These are phyloP conservation scores for Epinephelus fuscoguttatus DNA, from an alignment of 2,113 vertebrate genomes.

Conservation along the genomic window DNA sequence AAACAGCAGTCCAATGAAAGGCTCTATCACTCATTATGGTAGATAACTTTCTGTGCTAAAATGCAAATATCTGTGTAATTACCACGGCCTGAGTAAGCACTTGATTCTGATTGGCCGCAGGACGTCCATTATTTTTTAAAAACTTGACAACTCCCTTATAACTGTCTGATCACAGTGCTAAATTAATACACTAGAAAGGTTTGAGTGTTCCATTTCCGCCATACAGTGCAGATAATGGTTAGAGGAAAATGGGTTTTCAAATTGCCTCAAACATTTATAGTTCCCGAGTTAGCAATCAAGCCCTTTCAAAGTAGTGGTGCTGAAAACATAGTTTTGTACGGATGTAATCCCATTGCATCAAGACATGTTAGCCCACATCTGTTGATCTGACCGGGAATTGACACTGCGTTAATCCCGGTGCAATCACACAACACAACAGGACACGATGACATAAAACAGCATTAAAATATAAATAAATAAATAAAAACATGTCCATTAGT, in stretches of 20 bases:
- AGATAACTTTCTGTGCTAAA: constrained; percentile 64
- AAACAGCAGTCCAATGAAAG: constrained; percentile 58
- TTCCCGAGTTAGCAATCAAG: constrained; percentile 65
- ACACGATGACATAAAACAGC: not conserved
- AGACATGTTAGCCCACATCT: constrained; percentile 37
- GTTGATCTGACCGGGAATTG: not conserved
- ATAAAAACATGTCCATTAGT: not conserved
- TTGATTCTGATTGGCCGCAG: constrained; percentile 64
- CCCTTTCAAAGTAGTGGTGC: constrained; percentile 48
- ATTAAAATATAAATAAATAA: not conserved
- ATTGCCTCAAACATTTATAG: constrained; percentile 74
- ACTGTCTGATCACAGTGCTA: constrained; percentile 65
- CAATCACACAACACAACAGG: constrained; percentile 9
- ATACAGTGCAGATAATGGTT: constrained; percentile 70
- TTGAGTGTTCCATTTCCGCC: constrained; percentile 68
- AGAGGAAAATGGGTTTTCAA: constrained; percentile 78
- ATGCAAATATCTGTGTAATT: constrained; percentile 78
- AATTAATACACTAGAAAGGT: constrained; percentile 70
- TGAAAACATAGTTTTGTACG: constrained; percentile 35
- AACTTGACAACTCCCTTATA: constrained; percentile 68
- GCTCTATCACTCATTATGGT: constrained; percentile 62
- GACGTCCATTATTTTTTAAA: constrained; percentile 61
- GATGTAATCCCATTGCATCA: constrained; percentile 11
- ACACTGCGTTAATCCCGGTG: not conserved
- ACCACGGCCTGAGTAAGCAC: constrained; percentile 61